Evolutionary conservation across 2,113 vertebrate genomes (phyloP).

Genomic region (Ceyx cyanopectus): DNA sequence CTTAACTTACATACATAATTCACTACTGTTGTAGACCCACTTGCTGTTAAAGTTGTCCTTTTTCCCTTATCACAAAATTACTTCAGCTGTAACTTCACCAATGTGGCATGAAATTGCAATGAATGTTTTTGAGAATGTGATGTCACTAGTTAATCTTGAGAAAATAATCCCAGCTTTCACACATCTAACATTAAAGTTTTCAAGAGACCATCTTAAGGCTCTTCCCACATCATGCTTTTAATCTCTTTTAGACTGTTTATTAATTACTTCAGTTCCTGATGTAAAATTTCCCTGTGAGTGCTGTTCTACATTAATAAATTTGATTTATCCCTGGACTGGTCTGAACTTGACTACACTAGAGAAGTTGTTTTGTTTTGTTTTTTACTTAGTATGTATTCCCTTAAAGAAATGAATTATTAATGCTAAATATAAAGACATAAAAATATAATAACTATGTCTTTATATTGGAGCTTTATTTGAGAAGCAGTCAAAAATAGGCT

Average conservation of each 20-base stretch:
- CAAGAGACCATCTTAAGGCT: background rate
- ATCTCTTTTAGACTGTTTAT: background rate
- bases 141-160: background rate
- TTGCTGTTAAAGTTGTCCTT: background rate
- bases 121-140: background rate
- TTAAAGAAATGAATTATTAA: background rate
- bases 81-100: background rate
- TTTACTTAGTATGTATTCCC: background rate
- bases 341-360: background rate
- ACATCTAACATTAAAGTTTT: background rate
- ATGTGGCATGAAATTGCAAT: background rate
- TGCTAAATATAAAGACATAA: background rate
- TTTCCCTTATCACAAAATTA: background rate
- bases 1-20: background rate
- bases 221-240: background rate
- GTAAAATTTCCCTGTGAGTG: background rate
- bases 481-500: background rate
- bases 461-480: background rate
- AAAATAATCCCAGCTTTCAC: background rate
- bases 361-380: background rate
- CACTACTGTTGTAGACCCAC: background rate
- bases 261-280: background rate
- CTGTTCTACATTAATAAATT: background rate
- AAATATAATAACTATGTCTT: background rate
- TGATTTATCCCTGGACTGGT: background rate